Percentiles rank a stretch among this genome's conserved stretches.
Evolutionary conservation across 30 jellyfish, hydroid and myxozoan genomes (phyloP).

Genomic region (Aurelia sp.): DNA sequence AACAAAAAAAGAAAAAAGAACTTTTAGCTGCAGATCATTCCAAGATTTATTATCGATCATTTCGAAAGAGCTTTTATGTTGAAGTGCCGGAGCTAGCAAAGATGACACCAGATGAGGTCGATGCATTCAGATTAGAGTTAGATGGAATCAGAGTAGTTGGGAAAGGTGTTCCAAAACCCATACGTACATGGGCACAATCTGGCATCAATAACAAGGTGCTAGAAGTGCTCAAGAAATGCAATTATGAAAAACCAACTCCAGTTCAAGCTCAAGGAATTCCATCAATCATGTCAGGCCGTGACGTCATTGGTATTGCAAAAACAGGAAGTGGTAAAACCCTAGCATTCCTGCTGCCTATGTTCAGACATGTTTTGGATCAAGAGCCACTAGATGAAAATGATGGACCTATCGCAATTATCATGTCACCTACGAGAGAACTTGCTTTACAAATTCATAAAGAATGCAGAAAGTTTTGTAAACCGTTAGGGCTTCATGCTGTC

Average conservation of each 20-base stretch:
- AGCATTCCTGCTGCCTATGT: constrained; percentile 97
- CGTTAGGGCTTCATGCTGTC: constrained; percentile 81
- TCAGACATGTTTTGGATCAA: constrained; percentile 98
- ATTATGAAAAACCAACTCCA: constrained; percentile 98
- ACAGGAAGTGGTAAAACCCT: constrained; percentile 99
- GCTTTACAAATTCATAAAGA: constrained; percentile 97
- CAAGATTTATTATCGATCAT: constrained; percentile 87
- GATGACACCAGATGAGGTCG: constrained; percentile 95
- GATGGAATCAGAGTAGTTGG: constrained; percentile 96
- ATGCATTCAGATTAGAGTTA: constrained; percentile 76
- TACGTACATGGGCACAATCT: constrained; percentile 97
- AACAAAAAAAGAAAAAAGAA: constrained; percentile 88
- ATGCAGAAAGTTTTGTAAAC: constrained; percentile 87
- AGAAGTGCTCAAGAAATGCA: constrained; percentile 83
- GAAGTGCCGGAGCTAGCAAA: constrained; percentile 98
- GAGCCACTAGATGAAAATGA: constrained; percentile 89
- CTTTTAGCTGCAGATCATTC: constrained; percentile 94
- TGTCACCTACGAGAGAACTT: constrained; percentile 99
- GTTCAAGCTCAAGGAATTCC: constrained; percentile 99
- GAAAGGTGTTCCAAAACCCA: constrained; percentile 94
- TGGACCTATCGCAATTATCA: constrained; percentile 98
- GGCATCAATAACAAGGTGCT: constrained; percentile 84
- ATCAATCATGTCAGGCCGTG: constrained; percentile 99
- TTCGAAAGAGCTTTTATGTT: constrained; percentile 89
- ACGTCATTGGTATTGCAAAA: constrained; percentile 98